Percentiles rank a stretch among this genome's conserved stretches.
Evolutionary conservation across 2,113 vertebrate genomes (phyloP).

Genomic region (Cheirogaleus medius): DNA sequence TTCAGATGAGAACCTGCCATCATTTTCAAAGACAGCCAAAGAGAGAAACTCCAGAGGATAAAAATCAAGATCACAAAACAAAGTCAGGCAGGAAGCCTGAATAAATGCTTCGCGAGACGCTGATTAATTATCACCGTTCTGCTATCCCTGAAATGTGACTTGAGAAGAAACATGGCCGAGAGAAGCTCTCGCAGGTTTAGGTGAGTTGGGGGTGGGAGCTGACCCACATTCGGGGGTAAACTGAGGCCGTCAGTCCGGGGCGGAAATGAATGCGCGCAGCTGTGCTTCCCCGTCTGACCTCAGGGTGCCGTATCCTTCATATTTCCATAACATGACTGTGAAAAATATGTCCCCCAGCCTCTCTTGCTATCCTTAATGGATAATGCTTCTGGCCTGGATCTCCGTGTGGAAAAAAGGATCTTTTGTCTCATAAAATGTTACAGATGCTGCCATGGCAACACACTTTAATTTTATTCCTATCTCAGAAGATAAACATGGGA

Average conservation of each 20-base stretch:
- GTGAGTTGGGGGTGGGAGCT: background rate
- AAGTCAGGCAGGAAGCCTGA: background rate
- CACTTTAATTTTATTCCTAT: slow-evolving; percentile 80
- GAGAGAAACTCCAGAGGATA: background rate
- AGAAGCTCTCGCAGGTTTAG: background rate
- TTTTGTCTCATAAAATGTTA: slow-evolving; percentile 80
- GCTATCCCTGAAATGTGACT: background rate
- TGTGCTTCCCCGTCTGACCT: slow-evolving; percentile 68
- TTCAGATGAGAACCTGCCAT: background rate
- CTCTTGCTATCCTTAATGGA: slow-evolving; percentile 77
- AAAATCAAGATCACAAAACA: slow-evolving; percentile 30
- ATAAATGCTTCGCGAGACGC: background rate
- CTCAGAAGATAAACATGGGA: slow-evolving; percentile 75
- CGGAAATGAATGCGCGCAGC: slow-evolving; percentile 65
- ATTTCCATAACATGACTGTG: slow-evolving; percentile 63
- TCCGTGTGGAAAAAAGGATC: slow-evolving; percentile 65
- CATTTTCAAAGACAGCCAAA: slow-evolving; percentile 35
- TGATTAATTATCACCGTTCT: background rate
- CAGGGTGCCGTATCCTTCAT: slow-evolving; percentile 59
- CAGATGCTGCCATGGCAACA: slow-evolving; percentile 78
- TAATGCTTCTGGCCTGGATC: slow-evolving; percentile 73
- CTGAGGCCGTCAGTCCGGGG: slow-evolving; percentile 41
- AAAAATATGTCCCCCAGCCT: slow-evolving; percentile 69
- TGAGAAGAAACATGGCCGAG: background rate
- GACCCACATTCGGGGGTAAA: slow-evolving; percentile 58